Percentiles rank a stretch among this genome's conserved stretches.
phyloP scores from a whole-genome alignment of 2,113 vertebrate species.

The Pluvianellus socialis region DNA sequence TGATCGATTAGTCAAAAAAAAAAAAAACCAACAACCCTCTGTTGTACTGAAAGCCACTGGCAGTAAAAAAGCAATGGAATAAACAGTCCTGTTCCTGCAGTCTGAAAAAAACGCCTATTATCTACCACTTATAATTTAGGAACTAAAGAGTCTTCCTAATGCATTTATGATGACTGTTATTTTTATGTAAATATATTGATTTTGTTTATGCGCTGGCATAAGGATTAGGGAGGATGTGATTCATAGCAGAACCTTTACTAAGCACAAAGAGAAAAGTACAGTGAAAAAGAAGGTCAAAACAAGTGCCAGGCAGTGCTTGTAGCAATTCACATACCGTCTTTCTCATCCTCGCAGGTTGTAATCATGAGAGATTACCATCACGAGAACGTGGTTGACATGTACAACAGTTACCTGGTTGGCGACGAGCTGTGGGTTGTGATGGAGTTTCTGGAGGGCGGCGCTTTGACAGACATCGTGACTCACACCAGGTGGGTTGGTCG shows the following conservation, averaged over 20 bases:
- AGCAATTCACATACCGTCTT: not conserved
- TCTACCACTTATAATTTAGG: not conserved
- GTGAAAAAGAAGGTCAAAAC: not conserved
- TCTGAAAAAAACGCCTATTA: not conserved
- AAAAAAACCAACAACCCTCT: not conserved
- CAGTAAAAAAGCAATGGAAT: not conserved
- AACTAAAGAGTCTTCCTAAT: not conserved
- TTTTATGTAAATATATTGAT: not conserved
- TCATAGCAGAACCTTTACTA: not conserved
- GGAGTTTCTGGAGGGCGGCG: constrained; percentile 98
- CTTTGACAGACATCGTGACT: constrained; percentile 96
- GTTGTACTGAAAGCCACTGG: not conserved
- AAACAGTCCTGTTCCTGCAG: not conserved
- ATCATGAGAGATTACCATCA: constrained; percentile 99
- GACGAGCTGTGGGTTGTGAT: constrained; percentile 99
- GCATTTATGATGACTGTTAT: not conserved
- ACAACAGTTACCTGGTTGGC: constrained; percentile 95
- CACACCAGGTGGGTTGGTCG: constrained; percentile 87
- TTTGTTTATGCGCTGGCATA: not conserved
- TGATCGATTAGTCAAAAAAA: not conserved
- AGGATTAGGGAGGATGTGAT: not conserved
- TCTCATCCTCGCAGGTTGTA: constrained; percentile 84
- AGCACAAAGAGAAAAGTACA: not conserved
- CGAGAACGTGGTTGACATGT: constrained; percentile 99
- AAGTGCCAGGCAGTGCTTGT: not conserved